phyloP scores from a whole-genome alignment of 2,888 invertebrate genomes.

The Muschampia plurimacula region DNA sequence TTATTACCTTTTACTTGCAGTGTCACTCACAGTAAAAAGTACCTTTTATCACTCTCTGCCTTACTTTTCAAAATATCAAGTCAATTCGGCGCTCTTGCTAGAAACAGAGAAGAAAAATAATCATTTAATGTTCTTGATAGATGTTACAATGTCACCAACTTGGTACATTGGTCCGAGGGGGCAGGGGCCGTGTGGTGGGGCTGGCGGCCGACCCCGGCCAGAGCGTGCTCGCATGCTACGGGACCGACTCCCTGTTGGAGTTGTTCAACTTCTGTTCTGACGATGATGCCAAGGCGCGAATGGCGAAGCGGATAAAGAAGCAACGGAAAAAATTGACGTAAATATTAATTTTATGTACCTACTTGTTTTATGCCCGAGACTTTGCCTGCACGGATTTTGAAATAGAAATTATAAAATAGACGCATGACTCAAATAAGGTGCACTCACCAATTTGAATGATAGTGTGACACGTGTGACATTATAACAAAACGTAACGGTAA shows the following conservation, averaged over 20 bases:
- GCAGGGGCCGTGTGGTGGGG: conserved; percentile 92
- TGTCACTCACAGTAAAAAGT: too few species aligned
- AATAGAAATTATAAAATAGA: too few species aligned
- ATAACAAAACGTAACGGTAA: too few species aligned
- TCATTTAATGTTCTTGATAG: conserved; percentile 51
- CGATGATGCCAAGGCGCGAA: conserved; percentile 89
- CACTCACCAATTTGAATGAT: too few species aligned
- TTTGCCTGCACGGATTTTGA: too few species aligned
- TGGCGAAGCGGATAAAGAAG: conserved; percentile 92
- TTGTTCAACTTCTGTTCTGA: conserved; percentile 92
- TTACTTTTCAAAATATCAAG: too few species aligned
- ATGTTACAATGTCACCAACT: conserved; percentile 90
- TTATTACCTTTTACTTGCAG: too few species aligned
- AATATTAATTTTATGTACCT: conserved; percentile 44
- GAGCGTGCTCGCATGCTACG: conserved; percentile 92
- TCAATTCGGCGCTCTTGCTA: too few species aligned
- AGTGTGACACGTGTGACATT: too few species aligned
- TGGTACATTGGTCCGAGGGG: conserved; percentile 92
- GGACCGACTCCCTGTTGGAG: conserved; percentile 93
- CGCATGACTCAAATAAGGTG: too few species aligned
- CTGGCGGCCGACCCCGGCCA: conserved; percentile 90
- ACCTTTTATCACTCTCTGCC: too few species aligned
- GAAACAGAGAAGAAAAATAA: too few species aligned
- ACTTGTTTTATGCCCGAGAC: background rate
- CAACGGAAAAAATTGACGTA: conserved; percentile 86